A percentile compares a stretch with the other conserved stretches of the same genome.
Evolutionary conservation across 1,140 invertebrate genomes (phyloP).

Genomic region (Drosophila rhopaloa): DNA sequence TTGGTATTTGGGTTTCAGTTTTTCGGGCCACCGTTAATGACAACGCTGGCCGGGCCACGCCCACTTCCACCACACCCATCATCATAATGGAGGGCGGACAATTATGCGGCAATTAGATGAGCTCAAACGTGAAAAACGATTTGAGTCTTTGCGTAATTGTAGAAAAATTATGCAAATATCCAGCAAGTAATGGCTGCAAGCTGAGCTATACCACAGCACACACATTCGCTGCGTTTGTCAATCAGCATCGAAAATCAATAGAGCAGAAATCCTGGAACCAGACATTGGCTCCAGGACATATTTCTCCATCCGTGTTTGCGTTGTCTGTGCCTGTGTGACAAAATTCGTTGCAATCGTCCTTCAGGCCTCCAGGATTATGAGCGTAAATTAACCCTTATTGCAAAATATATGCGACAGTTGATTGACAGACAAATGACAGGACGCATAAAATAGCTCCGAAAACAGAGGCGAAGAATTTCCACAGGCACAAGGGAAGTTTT

Average conservation of each 20-base stretch:
- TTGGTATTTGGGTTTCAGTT: constrained; percentile 45
- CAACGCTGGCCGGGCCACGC: constrained; percentile 1
- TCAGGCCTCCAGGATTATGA: constrained; percentile 70
- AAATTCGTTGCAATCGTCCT: constrained; percentile 61
- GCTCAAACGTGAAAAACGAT: constrained; percentile 54
- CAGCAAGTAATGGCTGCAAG: constrained; percentile 19
- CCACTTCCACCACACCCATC: constrained; percentile 22
- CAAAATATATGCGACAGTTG: constrained; percentile 81
- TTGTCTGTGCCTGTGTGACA: constrained; percentile 30
- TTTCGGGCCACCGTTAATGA: constrained; percentile 29
- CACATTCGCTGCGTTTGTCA: constrained; percentile 51
- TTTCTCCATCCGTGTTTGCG: constrained; percentile 1
- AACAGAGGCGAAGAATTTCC: constrained; percentile 6
- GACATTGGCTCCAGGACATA: constrained; percentile 54
- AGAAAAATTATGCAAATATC: constrained; percentile 67
- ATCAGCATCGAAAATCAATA: constrained; percentile 80
- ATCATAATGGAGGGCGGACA: constrained; percentile 44
- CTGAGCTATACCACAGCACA: not conserved
- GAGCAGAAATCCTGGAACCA: constrained; percentile 26
- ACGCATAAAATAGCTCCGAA: constrained; percentile 63
- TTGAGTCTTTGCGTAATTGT: constrained; percentile 28
- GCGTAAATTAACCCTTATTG: constrained; percentile 83
- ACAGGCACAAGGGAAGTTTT: constrained; percentile 10
- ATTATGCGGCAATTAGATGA: constrained; percentile 75
- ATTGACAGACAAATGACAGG: constrained; percentile 82